Base-by-base conservation (phyloP, 2,888 invertebrate genomes). In the Tortricodes alternella region DNA sequence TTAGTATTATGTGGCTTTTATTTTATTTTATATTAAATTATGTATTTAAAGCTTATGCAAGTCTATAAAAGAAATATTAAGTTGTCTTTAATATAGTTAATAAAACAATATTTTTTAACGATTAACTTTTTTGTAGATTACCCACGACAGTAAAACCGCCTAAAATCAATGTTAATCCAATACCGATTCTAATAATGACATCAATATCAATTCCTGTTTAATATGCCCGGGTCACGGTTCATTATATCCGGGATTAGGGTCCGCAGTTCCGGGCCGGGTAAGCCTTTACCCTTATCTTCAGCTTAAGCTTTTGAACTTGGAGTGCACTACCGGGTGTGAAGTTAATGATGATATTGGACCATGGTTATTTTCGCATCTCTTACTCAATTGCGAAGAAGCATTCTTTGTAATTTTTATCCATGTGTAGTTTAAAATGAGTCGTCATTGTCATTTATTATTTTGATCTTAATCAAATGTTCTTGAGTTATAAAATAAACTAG, bases 241-340 rank as follows among this genome's bases (percentile, higher is more conserved):
- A 60, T 60, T 60, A 60, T 58, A 11, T 27, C 39, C 52, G 38
- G 60, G 53, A 53, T 53, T 39, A 51, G 18, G 32, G 24, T 39
- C 19, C 35, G 34, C 27, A 39, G 39, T 27, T 55, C 48, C 48
- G 41, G 34, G 13, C 34, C 13, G 53, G 35, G 35, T 43, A 29
- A 44, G 18, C 44, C 11, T 44, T 16, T 29, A 37, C 41, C 41
- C 48, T 19, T 46, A 18, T 48, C 39, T 41, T 19, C 21, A 27
- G 35, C 34, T 52, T 37, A 35, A 44, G 41, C 48, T 34, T 55
- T 53, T 43, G 48, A 49, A 55, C 41, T 43, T 35, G 39, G 15
- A n/a, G 4, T 2, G 16, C n/a, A 37, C 16, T 37, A 44, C 27
- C 8, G 43, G 27, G 11, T 18, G 43, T 16, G 24, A 34, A 34